Conservation (phyloP, 2,888 invertebrate species). For the Sesia bembeciformis region DNA sequence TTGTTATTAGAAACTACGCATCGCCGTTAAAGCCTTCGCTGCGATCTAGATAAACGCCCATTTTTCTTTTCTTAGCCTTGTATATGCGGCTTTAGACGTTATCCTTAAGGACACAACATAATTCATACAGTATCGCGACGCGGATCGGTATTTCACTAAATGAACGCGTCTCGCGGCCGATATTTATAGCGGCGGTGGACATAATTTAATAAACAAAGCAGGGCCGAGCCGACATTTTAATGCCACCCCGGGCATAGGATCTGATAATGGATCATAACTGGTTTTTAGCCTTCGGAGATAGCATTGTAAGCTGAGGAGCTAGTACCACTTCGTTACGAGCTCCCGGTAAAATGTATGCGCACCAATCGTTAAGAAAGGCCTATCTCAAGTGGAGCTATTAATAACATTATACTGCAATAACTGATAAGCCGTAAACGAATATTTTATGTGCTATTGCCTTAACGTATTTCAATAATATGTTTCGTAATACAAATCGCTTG, state of each 20-base stretch:
- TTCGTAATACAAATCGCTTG: not conserved
- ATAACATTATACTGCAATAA: constrained; percentile 52
- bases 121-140: constrained; percentile 61
- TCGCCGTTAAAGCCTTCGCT: constrained; percentile 16
- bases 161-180: constrained; percentile 55
- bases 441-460: constrained; percentile 1
- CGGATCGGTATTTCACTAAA: constrained; percentile 69
- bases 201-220: constrained; percentile 75
- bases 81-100: constrained; percentile 42
- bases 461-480: not conserved
- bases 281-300: constrained; percentile 60
- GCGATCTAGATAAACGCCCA: constrained; percentile 38
- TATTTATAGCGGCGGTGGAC: constrained; percentile 67
- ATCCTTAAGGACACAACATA: constrained; percentile 57
- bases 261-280: constrained; percentile 71
- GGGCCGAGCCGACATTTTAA: constrained; percentile 57
- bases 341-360: constrained; percentile 49
- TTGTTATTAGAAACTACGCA: not conserved
- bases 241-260: constrained; percentile 66
- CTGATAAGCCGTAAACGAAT: constrained; percentile 31
- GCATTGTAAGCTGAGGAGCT: constrained; percentile 58
- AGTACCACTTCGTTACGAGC: constrained; percentile 64
- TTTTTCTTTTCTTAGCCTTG: constrained; percentile 42
- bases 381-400: constrained; percentile 56
- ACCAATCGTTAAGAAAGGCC: constrained; percentile 49